phyloP scores from a whole-genome alignment of 2,797 vertebrate genomes.

The Miichthys miiuy region DNA sequence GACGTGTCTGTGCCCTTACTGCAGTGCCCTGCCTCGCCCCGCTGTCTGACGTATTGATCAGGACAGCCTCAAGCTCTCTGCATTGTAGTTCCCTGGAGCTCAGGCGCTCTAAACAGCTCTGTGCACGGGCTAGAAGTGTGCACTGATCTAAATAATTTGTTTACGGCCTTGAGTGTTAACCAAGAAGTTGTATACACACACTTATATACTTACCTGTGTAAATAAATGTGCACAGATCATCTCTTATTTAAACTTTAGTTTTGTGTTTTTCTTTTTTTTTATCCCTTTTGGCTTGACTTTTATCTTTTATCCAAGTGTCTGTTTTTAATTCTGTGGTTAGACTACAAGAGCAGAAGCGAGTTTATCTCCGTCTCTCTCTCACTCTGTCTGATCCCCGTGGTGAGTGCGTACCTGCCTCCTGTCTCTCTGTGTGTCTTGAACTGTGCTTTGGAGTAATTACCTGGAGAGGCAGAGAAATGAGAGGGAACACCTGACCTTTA shows the following conservation, averaged over 20 bases:
- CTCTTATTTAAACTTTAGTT: slow-evolving; percentile 39
- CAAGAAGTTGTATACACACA: slow-evolving; percentile 19
- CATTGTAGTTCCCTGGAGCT: slow-evolving; percentile 64
- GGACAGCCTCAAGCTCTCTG: slow-evolving; percentile 60
- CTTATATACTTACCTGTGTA: neutral
- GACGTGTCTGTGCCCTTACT: slow-evolving; percentile 58
- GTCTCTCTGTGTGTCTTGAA: slow-evolving; percentile 68
- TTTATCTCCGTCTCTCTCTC: slow-evolving; percentile 57
- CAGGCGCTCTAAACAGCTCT: slow-evolving; percentile 33
- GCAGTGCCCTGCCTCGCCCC: slow-evolving; percentile 73
- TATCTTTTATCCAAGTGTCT: slow-evolving; percentile 56
- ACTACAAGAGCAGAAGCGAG: slow-evolving; percentile 53
- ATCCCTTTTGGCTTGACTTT: slow-evolving; percentile 32
- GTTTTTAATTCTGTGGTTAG: slow-evolving; percentile 64
- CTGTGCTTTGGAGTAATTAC: slow-evolving; percentile 78
- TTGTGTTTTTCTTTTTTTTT: neutral
- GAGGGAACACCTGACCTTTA: slow-evolving; percentile 78
- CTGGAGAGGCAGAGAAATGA: slow-evolving; percentile 70
- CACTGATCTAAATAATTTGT: slow-evolving; percentile 31
- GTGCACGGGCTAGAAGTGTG: slow-evolving; percentile 20
- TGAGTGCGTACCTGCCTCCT: slow-evolving; percentile 62
- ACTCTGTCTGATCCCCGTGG: slow-evolving; percentile 56
- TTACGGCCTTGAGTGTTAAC: slow-evolving; percentile 31
- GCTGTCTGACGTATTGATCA: slow-evolving; percentile 75
- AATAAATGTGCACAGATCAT: slow-evolving; percentile 24